Base-by-base conservation (phyloP, 2,888 invertebrate genomes). In the Drosophila vallismaia region DNA sequence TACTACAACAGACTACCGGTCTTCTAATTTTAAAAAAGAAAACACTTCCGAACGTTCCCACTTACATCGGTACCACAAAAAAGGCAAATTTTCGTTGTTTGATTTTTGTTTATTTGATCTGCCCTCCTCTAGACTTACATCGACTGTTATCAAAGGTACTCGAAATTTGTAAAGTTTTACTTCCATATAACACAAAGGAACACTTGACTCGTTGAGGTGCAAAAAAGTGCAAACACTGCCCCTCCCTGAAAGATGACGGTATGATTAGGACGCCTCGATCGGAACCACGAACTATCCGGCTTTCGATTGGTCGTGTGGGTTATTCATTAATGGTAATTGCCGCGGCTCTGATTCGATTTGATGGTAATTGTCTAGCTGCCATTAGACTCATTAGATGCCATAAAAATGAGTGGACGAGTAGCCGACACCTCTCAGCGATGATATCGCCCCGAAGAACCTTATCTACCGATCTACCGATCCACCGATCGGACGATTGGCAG, bases 401-500 rank as follows among this genome's bases (percentile, higher is more conserved):
- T 59, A 48, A 36, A 6, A 59, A 9, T 5, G 26, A 10, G 10
- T 31, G 52, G 24, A 24, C 28, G 19, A 3, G 26, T 19, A 24
- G 40, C n/a, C 42, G 38, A 31, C n/a, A 36, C 36, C 36, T 36
- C 6, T 12, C 36, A 12, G n/a, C 36, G 36, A 69, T 69, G 70
- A 14, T 69, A 69, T 55, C 70, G 14, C 55, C 3, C 3, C 49
- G 64, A 31, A 44, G 33, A 69, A 73, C 63, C 59, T 78, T 73
- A 72, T 72, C 79, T 55, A 29, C 4, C 40, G 10, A 66, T 64
- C 38, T 59, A 7, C 33, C 63, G 29, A 48, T 31, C 33, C 7
- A 19, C 53, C 53, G 56, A 80, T 63, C 57, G 67, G 24, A 29
- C 29, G 44, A 36, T 36, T 36, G 44, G 19, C 58, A 59, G 58